phyloP scores from a whole-genome alignment of 2,888 invertebrate species.

The Macaria liturata region DNA sequence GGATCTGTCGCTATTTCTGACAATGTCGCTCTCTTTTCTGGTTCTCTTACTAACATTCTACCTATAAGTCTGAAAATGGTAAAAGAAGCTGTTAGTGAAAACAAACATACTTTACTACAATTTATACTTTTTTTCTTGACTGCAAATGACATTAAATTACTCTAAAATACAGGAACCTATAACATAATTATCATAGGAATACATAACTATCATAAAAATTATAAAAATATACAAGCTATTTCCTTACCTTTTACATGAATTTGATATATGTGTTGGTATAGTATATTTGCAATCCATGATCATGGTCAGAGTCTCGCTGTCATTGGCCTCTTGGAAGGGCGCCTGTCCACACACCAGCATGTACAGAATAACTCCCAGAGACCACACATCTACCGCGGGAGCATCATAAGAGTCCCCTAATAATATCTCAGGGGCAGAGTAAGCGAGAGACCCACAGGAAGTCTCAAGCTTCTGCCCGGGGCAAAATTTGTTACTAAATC shows the following conservation, averaged over 20 bases:
- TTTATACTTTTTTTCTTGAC: too few species aligned
- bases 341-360: conserved; percentile 99
- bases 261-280: conserved; percentile 94
- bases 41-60: conserved; percentile 96
- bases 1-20: conserved; percentile 93
- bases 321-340: conserved; percentile 99
- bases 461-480: conserved; percentile 99
- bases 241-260: conserved; percentile 89
- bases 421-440: conserved; percentile 99
- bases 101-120: too few species aligned
- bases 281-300: conserved; percentile 99
- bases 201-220: conserved; percentile 5
- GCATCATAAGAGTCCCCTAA: conserved; percentile 99
- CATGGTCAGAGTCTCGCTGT: conserved; percentile 99
- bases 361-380: conserved; percentile 98
- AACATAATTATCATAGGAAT: conserved; percentile 18
- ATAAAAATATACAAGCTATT: neutral
- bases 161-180: neutral
- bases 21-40: conserved; percentile 94
- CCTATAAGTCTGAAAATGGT: conserved; percentile 88
- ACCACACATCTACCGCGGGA: conserved; percentile 99
- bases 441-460: conserved; percentile 98
- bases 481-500: conserved; percentile 97
- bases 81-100: too few species aligned
- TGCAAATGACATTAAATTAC: too few species aligned